These are phyloP conservation scores for Buphagus erythrorhynchus DNA, from an alignment of 2,797 vertebrate species.

Conservation along the genomic window DNA sequence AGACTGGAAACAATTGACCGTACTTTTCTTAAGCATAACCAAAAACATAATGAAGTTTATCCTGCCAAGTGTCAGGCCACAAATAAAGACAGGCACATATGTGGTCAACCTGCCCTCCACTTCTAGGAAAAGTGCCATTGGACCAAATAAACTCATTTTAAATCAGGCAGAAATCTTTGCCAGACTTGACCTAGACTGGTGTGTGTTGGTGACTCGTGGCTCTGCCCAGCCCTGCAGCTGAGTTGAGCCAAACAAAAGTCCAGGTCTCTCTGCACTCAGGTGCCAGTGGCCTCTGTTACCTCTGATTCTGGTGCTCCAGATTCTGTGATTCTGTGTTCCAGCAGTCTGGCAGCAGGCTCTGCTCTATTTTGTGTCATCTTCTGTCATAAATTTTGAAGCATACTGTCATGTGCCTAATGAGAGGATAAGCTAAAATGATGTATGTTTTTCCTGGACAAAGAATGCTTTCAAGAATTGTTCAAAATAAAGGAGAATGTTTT, in stretches of 20 bases:
- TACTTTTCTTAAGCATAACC: constrained; percentile 37
- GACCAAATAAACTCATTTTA: neutral
- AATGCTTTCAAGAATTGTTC: neutral
- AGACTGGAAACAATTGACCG: constrained; percentile 50
- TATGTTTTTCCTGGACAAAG: neutral
- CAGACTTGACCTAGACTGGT: neutral
- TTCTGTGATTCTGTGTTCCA: neutral
- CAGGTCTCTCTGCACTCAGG: neutral
- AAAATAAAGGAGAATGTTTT: neutral
- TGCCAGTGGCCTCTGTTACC: neutral
- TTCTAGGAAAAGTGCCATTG: constrained; percentile 12
- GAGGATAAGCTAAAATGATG: neutral
- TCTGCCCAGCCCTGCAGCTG: neutral
- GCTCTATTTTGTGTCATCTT: neutral
- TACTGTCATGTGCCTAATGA: neutral
- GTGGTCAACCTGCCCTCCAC: constrained; percentile 9
- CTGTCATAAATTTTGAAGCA: neutral
- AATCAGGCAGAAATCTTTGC: constrained; percentile 31
- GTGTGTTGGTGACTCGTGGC: rapidly evolving
- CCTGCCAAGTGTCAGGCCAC: constrained; percentile 37
- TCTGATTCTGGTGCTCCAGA: too few species aligned
- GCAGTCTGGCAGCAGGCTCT: neutral
- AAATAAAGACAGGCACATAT: constrained; percentile 14
- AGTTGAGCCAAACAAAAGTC: neutral
- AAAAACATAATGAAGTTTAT: constrained; percentile 42